Conservation (phyloP, 2,797 vertebrate species). For the Diglossa cyanea region DNA sequence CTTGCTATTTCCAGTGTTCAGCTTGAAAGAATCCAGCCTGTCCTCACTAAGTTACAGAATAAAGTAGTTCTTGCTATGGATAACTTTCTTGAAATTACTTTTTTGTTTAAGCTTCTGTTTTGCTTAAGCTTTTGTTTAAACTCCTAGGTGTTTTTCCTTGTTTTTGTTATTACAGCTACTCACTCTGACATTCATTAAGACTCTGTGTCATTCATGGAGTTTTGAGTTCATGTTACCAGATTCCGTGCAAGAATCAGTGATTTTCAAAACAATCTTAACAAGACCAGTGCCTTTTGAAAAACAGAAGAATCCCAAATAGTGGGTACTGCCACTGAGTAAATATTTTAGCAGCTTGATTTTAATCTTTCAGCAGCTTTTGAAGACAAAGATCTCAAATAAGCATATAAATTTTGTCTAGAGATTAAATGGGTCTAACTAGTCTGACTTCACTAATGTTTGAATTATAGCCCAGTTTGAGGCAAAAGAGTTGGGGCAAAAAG, state of each 20-base stretch:
- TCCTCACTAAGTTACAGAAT: background rate
- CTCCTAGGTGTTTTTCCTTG: background rate
- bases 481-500: background rate
- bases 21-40: background rate
- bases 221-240: background rate
- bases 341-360: background rate
- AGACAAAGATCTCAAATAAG: background rate
- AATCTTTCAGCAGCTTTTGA: background rate
- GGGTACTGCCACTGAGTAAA: background rate
- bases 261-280: background rate
- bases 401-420: background rate
- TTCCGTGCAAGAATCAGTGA: background rate
- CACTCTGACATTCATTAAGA: background rate
- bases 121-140: background rate
- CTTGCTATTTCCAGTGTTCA: background rate
- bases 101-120: background rate
- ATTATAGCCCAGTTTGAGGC: background rate
- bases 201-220: background rate
- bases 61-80: background rate
- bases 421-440: background rate
- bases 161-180: background rate
- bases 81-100: background rate
- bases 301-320: background rate
- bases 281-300: background rate
- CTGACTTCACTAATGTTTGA: background rate